A percentile compares a stretch with the other conserved stretches of the same genome.
phyloP scores from a whole-genome alignment of 2,888 invertebrate genomes.

The Hydropsyche betteni region DNA sequence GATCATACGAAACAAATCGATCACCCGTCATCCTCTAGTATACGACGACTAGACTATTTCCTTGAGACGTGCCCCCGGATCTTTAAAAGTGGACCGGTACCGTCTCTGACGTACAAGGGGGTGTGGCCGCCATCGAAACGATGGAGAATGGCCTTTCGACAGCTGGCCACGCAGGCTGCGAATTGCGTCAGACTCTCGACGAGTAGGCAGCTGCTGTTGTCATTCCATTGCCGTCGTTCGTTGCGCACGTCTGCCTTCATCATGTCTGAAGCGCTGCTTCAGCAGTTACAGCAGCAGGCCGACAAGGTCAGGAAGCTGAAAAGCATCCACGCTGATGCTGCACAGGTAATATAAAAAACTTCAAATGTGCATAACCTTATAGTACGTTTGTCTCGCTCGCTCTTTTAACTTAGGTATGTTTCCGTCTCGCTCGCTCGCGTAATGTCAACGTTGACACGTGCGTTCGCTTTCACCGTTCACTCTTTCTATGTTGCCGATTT shows the following conservation, averaged over 20 bases:
- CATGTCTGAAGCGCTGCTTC: conserved; percentile 25
- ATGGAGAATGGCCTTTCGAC: no score
- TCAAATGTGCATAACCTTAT: background rate
- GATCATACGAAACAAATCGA: no score
- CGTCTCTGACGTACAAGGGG: background rate
- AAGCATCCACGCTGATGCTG: conserved; percentile 71
- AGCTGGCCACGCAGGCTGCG: no score
- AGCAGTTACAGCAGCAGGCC: conserved; percentile 64
- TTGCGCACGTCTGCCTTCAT: background rate
- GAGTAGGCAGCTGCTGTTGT: background rate
- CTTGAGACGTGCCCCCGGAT: no score
- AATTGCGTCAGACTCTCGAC: background rate
- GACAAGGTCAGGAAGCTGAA: conserved; percentile 85
- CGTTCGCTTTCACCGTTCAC: no score
- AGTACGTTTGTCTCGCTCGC: background rate
- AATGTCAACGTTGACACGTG: background rate
- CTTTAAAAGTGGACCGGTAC: background rate
- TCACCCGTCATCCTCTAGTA: no score
- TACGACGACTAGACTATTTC: no score
- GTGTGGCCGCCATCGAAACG: background rate
- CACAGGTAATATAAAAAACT: background rate
- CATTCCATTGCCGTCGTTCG: background rate
- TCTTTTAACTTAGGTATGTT: background rate
- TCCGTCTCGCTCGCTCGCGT: background rate
- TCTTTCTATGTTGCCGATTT: no score